Conservation (phyloP, 2,797 vertebrate genomes). For the Sebastes nivosus region DNA sequence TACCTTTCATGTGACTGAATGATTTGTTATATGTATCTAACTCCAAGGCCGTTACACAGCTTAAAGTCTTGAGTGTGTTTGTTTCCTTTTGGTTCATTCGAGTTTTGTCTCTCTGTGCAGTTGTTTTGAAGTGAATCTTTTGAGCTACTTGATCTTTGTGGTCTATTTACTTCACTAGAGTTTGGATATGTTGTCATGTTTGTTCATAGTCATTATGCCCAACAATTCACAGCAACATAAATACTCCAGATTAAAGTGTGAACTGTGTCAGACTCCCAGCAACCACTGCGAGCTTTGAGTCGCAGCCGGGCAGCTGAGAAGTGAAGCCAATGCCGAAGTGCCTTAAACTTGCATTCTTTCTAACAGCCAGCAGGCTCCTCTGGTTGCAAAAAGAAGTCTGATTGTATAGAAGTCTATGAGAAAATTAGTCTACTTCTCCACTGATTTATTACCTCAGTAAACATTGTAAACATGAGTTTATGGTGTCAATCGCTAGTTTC, state of each 20-base stretch:
- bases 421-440: too few species aligned
- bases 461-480: too few species aligned
- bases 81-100: neutral
- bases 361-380: too few species aligned
- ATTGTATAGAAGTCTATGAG: too few species aligned
- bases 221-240: neutral
- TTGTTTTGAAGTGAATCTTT: neutral
- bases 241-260: neutral
- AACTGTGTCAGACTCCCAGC: neutral
- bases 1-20: neutral
- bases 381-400: too few species aligned
- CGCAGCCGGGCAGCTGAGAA: too few species aligned
- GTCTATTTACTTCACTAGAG: neutral
- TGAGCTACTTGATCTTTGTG: neutral
- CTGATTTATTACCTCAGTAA: too few species aligned
- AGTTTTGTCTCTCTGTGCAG: neutral
- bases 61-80: neutral
- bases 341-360: too few species aligned
- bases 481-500: rapidly evolving
- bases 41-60: neutral
- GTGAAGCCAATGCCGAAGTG: too few species aligned
- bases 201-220: neutral
- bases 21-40: neutral
- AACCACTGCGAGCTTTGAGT: neutral
- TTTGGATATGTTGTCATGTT: neutral